Conservation (phyloP, 2,797 vertebrate species). For the Melanotaenia parkinsoni region DNA sequence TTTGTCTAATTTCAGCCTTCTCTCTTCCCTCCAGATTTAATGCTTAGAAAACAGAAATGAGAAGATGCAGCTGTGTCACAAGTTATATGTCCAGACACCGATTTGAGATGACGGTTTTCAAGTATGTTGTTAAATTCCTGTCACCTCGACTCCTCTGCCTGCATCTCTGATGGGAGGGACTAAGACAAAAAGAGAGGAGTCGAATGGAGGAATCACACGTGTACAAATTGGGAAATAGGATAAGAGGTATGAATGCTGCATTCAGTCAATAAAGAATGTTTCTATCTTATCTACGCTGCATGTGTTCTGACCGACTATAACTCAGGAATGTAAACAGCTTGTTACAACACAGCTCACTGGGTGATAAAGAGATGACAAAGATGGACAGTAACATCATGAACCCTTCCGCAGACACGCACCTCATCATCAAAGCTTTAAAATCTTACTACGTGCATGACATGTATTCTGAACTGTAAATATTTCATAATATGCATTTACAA, state of each 20-base stretch:
- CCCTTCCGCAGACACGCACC: background rate
- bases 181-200: background rate
- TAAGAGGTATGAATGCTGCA: background rate
- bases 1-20: background rate
- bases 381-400: background rate
- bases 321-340: constrained; percentile 13
- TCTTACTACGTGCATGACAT: no score
- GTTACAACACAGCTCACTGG: background rate
- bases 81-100: background rate
- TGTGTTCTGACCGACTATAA: constrained; percentile 4
- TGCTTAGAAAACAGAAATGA: background rate
- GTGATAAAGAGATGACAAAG: background rate
- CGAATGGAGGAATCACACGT: background rate
- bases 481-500: no score
- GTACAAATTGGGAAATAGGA: background rate
- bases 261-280: constrained; percentile 3
- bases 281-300: background rate
- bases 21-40: background rate
- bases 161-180: background rate
- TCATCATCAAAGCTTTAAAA: background rate
- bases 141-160: background rate
- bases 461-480: no score
- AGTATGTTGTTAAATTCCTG: background rate
- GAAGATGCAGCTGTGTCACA: background rate
- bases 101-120: background rate